Percentiles rank a stretch among this genome's conserved stretches.
phyloP scores from a whole-genome alignment of 2,113 vertebrate species.

The Rattus norvegicus region GRCr8 NC_086029.1:30349001-30349500 shows the following conservation, averaged over 20 bases:
- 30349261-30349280: constrained; percentile 59
- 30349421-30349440: constrained; percentile 66
- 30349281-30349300: constrained; percentile 35
- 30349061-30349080: background rate
- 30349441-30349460: constrained; percentile 71
- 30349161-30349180: background rate
- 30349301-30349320: constrained; percentile 74
- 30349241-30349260: constrained; percentile 61
- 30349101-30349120: constrained; percentile 3
- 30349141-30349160: constrained; percentile 12
- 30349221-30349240: constrained; percentile 57
- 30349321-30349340: constrained; percentile 72
- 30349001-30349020: background rate
- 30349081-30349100: background rate
- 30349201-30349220: background rate
- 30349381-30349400: constrained; percentile 80
- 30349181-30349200: too few relatives aligned
- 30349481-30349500: constrained; percentile 67
- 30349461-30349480: constrained; percentile 75
- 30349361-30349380: constrained; percentile 70
- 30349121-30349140: background rate
- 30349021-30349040: background rate
- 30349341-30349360: constrained; percentile 67
- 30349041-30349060: background rate
- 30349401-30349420: constrained; percentile 73